These are phyloP conservation scores for Encarsia formosa DNA, from an alignment of 2,888 invertebrate genomes.

Conservation along the genomic window DNA sequence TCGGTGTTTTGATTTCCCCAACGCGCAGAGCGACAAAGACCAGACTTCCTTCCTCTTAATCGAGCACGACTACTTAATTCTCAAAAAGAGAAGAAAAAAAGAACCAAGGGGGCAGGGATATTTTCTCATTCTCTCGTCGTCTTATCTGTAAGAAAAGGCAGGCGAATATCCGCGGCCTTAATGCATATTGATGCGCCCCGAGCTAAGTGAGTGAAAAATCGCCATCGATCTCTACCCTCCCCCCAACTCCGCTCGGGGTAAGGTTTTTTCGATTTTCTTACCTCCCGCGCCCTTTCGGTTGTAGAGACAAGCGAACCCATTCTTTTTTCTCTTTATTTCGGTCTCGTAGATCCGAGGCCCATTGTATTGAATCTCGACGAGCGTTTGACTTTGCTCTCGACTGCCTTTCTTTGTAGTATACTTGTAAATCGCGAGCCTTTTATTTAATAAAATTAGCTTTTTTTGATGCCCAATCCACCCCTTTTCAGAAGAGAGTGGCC, in stretches of 20 bases:
- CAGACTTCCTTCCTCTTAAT: too few relatives aligned
- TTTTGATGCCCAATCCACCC: too few relatives aligned
- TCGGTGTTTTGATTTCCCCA: too few relatives aligned
- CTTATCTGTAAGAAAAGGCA: slow-evolving; percentile 1
- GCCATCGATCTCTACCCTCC: slow-evolving; percentile 46
- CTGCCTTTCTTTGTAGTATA: too few relatives aligned
- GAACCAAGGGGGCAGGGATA: not conserved
- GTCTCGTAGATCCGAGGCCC: not conserved
- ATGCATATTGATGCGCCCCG: slow-evolving; percentile 51
- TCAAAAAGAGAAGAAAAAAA: not conserved
- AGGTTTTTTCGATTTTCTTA: slow-evolving; percentile 14
- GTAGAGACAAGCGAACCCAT: not conserved
- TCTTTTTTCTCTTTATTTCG: slow-evolving; percentile 1
- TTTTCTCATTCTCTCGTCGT: too few relatives aligned
- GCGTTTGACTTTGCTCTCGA: not conserved
- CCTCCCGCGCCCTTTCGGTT: not conserved
- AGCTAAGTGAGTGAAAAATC: slow-evolving; percentile 52
- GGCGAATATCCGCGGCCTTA: slow-evolving; percentile 45
- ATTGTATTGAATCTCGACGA: slow-evolving; percentile 14
- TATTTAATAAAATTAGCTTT: too few relatives aligned
- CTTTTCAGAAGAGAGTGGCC: too few relatives aligned
- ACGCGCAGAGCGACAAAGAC: too few relatives aligned
- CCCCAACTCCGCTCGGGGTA: too few relatives aligned
- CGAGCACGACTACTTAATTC: too few relatives aligned
- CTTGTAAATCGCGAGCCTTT: too few relatives aligned